Percentiles rank a stretch among this genome's conserved stretches.
Evolutionary conservation across 2,797 vertebrate genomes (phyloP).

Genomic region (Dallia pectoralis): DNA sequence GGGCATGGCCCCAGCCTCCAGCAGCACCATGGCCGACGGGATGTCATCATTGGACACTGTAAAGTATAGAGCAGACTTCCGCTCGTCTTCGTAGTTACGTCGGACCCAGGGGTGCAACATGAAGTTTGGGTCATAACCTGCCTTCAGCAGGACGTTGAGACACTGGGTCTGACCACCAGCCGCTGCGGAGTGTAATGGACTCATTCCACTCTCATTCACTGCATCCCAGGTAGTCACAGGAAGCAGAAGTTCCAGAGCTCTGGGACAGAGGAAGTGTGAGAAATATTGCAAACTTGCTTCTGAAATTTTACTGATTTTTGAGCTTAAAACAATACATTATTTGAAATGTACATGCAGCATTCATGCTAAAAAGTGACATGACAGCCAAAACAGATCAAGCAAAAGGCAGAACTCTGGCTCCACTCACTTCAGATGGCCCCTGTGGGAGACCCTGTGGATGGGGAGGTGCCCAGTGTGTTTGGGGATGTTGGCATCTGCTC

Average conservation of each 20-base stretch:
- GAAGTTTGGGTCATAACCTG: slow-evolving; percentile 89
- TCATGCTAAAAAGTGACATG: no score
- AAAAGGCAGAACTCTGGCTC: not conserved
- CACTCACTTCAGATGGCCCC: slow-evolving; percentile 86
- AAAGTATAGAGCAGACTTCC: slow-evolving; percentile 89
- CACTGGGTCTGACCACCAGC: slow-evolving; percentile 86
- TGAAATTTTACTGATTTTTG: slow-evolving; percentile 25
- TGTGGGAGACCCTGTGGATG: slow-evolving; percentile 87
- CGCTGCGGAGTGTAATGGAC: slow-evolving; percentile 91
- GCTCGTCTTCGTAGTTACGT: slow-evolving; percentile 86
- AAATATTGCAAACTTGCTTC: not conserved
- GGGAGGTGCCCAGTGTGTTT: slow-evolving; percentile 90
- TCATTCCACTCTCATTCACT: slow-evolving; percentile 88
- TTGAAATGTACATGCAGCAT: no score
- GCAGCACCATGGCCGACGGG: slow-evolving; percentile 75
- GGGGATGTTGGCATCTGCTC: slow-evolving; percentile 78
- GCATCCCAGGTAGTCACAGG: slow-evolving; percentile 78
- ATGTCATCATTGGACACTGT: slow-evolving; percentile 89
- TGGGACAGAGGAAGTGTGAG: slow-evolving; percentile 42
- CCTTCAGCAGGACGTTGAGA: slow-evolving; percentile 84
- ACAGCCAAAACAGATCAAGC: not conserved
- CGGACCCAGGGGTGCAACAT: slow-evolving; percentile 86
- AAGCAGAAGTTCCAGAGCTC: slow-evolving; percentile 82
- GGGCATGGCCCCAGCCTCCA: slow-evolving; percentile 86
- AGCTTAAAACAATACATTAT: not conserved